A percentile compares a stretch with the other conserved stretches of the same genome.
Evolutionary conservation across 2,113 vertebrate species (phyloP).

Genomic region (Apistogramma diplotaenia): DNA sequence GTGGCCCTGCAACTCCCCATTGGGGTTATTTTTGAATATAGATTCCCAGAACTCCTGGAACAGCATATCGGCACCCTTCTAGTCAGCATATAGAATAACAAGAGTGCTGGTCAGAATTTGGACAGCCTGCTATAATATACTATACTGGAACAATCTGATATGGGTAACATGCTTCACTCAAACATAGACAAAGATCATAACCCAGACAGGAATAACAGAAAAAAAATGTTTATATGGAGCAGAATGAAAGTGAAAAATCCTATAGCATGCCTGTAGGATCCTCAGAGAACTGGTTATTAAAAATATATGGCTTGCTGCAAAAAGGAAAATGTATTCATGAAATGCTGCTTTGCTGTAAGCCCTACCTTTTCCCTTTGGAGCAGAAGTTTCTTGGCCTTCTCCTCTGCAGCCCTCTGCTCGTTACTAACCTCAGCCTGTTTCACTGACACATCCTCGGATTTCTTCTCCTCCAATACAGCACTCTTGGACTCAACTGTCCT

Average conservation of each 20-base stretch:
- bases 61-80: neutral
- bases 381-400: conserved; percentile 83
- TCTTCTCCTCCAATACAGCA: conserved; percentile 60
- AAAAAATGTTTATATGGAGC: neutral
- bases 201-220: neutral
- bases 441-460: conserved; percentile 45
- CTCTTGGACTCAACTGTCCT: conserved; percentile 77
- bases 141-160: neutral
- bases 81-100: conserved; percentile 15
- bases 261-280: neutral
- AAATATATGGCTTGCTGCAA: neutral
- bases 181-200: neutral
- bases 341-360: neutral
- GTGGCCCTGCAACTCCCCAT: neutral
- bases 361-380: conserved; percentile 91
- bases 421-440: conserved; percentile 75
- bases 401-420: conserved; percentile 80
- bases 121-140: neutral
- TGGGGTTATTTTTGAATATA: conserved; percentile 46
- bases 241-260: neutral
- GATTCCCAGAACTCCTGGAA: conserved; percentile 41
- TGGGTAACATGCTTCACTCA: neutral
- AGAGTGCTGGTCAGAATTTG: neutral
- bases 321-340: neutral
- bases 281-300: neutral